Conservation (phyloP, 2,797 vertebrate species). For the Coranthus polyacanthus region DNA sequence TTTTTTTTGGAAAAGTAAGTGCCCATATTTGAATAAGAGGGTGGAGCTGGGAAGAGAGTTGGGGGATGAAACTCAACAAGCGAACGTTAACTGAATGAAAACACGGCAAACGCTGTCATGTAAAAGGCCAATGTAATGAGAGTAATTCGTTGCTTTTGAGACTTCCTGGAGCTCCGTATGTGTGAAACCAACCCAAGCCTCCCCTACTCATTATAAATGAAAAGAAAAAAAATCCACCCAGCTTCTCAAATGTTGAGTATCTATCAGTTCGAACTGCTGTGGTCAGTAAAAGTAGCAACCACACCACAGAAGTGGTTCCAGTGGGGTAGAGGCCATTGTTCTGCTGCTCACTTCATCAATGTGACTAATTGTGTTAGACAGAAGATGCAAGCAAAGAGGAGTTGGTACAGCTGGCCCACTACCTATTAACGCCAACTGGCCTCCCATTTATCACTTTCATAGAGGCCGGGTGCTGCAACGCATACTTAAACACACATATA, state of each 20-base stretch:
- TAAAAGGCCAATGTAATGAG: no score
- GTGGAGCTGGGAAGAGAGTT: no score
- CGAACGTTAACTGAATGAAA: no score
- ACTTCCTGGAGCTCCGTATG: no score
- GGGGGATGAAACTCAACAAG: no score
- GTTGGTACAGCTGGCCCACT: constrained; percentile 55
- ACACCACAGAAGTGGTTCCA: constrained; percentile 48
- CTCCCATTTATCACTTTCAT: constrained; percentile 70
- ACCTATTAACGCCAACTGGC: constrained; percentile 61
- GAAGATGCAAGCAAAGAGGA: constrained; percentile 44
- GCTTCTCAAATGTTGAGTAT: constrained; percentile 29
- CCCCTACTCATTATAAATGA: background rate
- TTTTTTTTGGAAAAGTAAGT: no score
- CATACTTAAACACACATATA: constrained; percentile 13
- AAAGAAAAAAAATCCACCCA: constrained; percentile 20
- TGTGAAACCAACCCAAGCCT: no score
- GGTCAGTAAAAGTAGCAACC: constrained; percentile 33
- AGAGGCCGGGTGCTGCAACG: constrained; percentile 9
- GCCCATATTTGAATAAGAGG: no score
- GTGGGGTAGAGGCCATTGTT: constrained; percentile 69
- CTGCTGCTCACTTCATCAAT: constrained; percentile 72
- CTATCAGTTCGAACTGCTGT: constrained; percentile 46
- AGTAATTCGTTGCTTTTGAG: no score
- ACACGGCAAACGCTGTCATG: no score
- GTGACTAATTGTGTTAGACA: constrained; percentile 62